These are phyloP conservation scores for Stylophora pistillata DNA, from an alignment of 64 coral and sea anemone species.

Conservation along the genomic window DNA sequence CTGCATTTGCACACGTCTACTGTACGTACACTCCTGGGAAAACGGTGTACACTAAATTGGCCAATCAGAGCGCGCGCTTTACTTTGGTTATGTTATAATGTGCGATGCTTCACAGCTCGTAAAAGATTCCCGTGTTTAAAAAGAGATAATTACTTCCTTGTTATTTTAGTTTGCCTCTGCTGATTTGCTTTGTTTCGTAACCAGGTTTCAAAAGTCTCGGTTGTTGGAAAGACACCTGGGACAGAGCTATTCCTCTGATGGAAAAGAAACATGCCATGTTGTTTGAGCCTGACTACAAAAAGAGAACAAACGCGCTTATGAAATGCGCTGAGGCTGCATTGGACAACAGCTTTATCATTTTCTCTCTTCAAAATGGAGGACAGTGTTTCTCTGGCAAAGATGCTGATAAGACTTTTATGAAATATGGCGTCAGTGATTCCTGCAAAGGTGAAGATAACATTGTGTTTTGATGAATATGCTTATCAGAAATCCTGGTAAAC, in stretches of 20 bases:
- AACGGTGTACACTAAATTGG: no score
- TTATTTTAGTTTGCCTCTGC: no score
- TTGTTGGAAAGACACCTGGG: constrained; percentile 87
- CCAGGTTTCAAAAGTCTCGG: constrained; percentile 84
- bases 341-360: constrained; percentile 68
- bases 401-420: constrained; percentile 74
- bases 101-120: no score
- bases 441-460: constrained; percentile 58
- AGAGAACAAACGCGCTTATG: constrained; percentile 79
- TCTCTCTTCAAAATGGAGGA: constrained; percentile 86
- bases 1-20: no score
- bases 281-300: constrained; percentile 84
- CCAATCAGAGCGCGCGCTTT: no score
- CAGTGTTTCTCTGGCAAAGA: constrained; percentile 85
- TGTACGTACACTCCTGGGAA: no score
- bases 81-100: no score
- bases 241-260: constrained; percentile 68
- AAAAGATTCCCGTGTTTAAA: background rate
- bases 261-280: constrained; percentile 77
- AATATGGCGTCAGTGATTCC: constrained; percentile 58
- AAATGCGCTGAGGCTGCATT: constrained; percentile 81
- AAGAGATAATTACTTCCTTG: background rate
- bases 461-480: background rate
- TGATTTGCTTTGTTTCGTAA: background rate
- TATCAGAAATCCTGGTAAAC: no score